Evolutionary conservation across 2,113 vertebrate genomes (phyloP).

Genomic region (Alethe castanea): DNA sequence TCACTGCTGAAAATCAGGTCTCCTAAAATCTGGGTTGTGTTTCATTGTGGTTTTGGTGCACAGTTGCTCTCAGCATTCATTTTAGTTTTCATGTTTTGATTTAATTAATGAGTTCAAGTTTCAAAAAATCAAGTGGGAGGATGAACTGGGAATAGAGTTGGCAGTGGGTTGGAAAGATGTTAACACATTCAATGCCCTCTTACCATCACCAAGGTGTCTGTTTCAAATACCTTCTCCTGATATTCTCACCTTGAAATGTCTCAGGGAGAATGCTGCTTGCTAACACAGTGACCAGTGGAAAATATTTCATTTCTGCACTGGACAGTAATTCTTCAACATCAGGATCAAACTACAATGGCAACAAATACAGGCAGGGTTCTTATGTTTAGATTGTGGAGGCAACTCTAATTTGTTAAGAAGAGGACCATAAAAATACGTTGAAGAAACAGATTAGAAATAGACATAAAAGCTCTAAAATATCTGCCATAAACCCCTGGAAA

Average conservation of each 20-base stretch:
- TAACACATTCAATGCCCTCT: neutral
- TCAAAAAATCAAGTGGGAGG: constrained; percentile 19
- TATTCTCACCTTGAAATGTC: neutral
- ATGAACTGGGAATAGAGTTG: neutral
- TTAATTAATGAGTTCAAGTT: constrained; percentile 8
- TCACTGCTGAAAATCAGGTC: neutral
- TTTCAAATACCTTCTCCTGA: neutral
- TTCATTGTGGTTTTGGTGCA: neutral
- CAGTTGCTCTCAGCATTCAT: neutral
- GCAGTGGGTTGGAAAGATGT: neutral
- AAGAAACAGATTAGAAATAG: neutral
- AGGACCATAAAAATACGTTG: neutral
- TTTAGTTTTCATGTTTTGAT: constrained; percentile 3
- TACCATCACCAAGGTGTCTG: neutral
- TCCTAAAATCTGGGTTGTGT: neutral
- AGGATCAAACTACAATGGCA: neutral
- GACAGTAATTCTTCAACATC: neutral
- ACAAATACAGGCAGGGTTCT: neutral
- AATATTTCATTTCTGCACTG: neutral
- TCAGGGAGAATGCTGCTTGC: neutral
- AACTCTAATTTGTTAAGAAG: neutral
- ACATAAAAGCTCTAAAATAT: neutral
- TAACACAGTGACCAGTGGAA: neutral
- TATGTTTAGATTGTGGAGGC: neutral
- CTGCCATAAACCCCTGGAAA: neutral